Base-by-base conservation (phyloP, 2,888 invertebrate genomes). In the Celastrina argiolus region DNA sequence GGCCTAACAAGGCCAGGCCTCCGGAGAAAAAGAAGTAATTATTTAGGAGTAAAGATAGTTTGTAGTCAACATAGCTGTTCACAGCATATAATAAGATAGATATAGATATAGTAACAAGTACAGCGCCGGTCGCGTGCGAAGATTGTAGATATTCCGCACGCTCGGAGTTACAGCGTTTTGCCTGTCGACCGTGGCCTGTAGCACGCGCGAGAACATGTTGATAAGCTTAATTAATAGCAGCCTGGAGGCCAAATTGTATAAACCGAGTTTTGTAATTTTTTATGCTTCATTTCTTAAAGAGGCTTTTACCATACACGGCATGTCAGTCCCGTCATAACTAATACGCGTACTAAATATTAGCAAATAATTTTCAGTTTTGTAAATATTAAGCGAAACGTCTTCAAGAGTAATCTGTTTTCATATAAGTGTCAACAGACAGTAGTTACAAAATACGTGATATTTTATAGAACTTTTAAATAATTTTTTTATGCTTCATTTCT, bases 61-160 rank as follows among this genome's bases (percentile, higher is more conserved):
- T 31, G 6, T 10, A 51, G 12, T 26, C 12, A 22, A 51, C 51
- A 51, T 14, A 51, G 22, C 51, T 22, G 22, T 22, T 12, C 22
- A 51, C 51, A 51, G 26, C 14, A 8, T 51, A 12, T 12, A 26
- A 51, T 51, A 26, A 22, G 12, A 22, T 51, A 22, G 4, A 7
- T 22, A 51, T 22, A 51, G 22, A 16, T 26, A 22, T n/a, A n/a
- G n/a, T n/a, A n/a, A n/a, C 22, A 31, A 31, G 28, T 36, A 64
- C 39, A 68, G 58, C 31, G 16, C 64, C 63, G 56, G 75, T 75
- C 76, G 76, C 77, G 76, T 76, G 77, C 77, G 76, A 76, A 74
- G 75, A 72, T 74, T 74, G 69, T 69, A 68, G 74, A 74, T 74
- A 74, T 69, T 67, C 67, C 70, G 72, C 74, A 73, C 72, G 74